Conservation (phyloP, 2,888 invertebrate species). For the Amiota minor region DNA sequence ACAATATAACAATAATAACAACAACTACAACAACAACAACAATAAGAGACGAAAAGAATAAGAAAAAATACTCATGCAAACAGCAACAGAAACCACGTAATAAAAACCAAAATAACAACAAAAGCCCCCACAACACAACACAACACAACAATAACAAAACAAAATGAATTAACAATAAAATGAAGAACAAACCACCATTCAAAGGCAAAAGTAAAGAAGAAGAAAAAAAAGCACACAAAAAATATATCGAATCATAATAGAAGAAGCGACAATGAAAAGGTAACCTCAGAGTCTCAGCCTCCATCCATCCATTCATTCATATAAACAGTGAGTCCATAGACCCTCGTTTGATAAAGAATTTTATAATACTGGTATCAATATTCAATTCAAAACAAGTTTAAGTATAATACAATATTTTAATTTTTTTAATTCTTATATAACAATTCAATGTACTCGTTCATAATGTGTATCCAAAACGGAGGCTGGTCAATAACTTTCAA, state of each 20-base stretch:
- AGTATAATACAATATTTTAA: no score
- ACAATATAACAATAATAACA: slow-evolving; percentile 33
- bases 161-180: neutral
- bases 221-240: neutral
- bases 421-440: no score
- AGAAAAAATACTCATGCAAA: slow-evolving; percentile 37
- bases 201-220: neutral
- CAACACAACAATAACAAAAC: slow-evolving; percentile 4
- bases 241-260: neutral
- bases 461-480: no score
- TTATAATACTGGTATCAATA: no score
- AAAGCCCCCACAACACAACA: neutral
- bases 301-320: no score
- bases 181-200: neutral
- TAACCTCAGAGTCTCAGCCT: no score
- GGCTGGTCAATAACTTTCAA: no score
- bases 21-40: slow-evolving; percentile 48
- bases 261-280: no score
- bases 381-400: no score
- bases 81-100: neutral
- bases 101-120: slow-evolving; percentile 6
- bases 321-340: no score
- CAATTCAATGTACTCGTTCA: no score
- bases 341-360: no score
- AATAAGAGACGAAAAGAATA: slow-evolving; percentile 38